Evolutionary conservation across 2,113 vertebrate species (phyloP), one percentile per base, ranked within the genome.

Genomic region (Nymphicus hollandicus): DNA sequence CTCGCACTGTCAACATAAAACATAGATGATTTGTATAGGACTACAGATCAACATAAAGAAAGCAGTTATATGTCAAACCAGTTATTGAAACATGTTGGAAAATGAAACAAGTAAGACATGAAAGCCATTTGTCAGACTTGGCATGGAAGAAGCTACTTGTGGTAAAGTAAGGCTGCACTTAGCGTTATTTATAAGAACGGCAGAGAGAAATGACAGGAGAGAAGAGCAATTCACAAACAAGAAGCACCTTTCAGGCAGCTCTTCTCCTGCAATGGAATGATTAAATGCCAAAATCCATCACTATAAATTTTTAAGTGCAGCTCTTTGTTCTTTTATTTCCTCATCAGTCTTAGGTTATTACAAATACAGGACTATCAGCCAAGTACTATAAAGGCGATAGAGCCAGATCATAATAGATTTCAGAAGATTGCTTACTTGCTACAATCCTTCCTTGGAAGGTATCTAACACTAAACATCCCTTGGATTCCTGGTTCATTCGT

Each of bases 1-100:
- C 99, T 79, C 99, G 98, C 87, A 99, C 99, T 99, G 97, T 52
- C 86, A 96, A 96, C 28, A 76, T 16, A 95, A 86, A 87, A 33
- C 17, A 76, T 5, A 73, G 17, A 10, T 50, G 1, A 41, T 86
- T 74, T 52, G 35, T 18, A 64, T 2, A 37, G 71, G 37, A 56
- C 66, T 77, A 46, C 20, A 61, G 49, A 90, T 29, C 43, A 49
- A 27, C 3, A 13, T n/a, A 31, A 39, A 39, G 85, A 33, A 71
- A 85, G 71, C 53, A 84, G 6, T 20, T 37, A 35, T 13, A 3
- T 8, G 33, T 66, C 56, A 92, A 56, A 56, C 6, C 60, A 61
- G 70, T 19, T 44, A 71, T 0, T n/a, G 84, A 83, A 69, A 53
- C n/a, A 18, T 1, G 4, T 2, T 78, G 58, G 74, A 60, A 92